Evolutionary conservation across 2,797 vertebrate species (phyloP).

Genomic region (Scarus forsteni): DNA sequence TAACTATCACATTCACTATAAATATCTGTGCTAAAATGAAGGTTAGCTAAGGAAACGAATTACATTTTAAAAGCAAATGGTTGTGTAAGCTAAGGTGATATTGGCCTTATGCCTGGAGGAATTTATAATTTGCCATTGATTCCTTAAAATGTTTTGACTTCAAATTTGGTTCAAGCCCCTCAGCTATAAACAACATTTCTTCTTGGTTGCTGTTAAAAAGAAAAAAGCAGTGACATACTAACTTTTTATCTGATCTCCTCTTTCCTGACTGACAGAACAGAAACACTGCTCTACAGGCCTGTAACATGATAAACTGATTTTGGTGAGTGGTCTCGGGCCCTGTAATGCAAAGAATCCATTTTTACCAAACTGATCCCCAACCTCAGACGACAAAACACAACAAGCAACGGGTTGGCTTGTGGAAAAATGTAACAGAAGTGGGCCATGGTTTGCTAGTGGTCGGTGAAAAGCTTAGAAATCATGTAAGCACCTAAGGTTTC

Average conservation of each 20-base stretch:
- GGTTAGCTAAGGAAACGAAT: background rate
- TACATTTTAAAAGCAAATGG: no score
- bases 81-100: no score
- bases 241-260: background rate
- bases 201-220: background rate
- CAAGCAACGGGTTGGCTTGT: slow-evolving; percentile 18
- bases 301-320: background rate
- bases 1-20: no score
- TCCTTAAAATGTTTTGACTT: background rate
- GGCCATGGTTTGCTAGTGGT: slow-evolving; percentile 21
- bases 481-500: slow-evolving; percentile 26
- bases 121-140: no score
- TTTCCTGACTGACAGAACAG: background rate
- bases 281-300: background rate
- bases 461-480: slow-evolving; percentile 26
- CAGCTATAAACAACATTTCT: background rate
- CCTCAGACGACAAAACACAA: slow-evolving; percentile 13
- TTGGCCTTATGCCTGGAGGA: no score
- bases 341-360: slow-evolving; percentile 46
- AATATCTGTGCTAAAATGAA: no score
- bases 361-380: slow-evolving; percentile 35
- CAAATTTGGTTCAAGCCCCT: background rate
- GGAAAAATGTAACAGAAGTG: slow-evolving; percentile 6
- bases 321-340: slow-evolving; percentile 7
- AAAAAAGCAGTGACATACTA: background rate